These are phyloP conservation scores for Polypterus senegalus DNA, from an alignment of 2,113 vertebrate genomes.

Conservation along the genomic window DNA sequence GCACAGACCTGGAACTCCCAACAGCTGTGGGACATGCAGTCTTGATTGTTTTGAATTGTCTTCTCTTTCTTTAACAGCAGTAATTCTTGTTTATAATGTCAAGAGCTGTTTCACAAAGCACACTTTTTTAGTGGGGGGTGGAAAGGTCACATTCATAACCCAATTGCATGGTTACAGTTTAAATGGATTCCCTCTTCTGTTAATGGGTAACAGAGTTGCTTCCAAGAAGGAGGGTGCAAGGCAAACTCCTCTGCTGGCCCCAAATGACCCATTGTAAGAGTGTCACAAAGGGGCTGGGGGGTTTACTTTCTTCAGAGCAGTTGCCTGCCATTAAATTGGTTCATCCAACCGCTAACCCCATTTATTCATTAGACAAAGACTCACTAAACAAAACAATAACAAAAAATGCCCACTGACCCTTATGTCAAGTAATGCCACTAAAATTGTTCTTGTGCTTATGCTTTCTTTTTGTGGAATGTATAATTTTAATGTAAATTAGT, in stretches of 20 bases:
- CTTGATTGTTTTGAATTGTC: constrained; percentile 64
- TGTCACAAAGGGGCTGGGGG: constrained; percentile 43
- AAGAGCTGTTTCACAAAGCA: constrained; percentile 46
- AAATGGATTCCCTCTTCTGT: constrained; percentile 19
- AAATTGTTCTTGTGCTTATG: too few species aligned
- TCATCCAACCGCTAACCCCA: constrained; percentile 39
- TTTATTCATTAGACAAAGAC: constrained; percentile 41
- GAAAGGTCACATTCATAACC: not conserved
- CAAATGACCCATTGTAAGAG: constrained; percentile 56
- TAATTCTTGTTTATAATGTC: constrained; percentile 71
- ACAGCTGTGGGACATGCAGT: constrained; percentile 66
- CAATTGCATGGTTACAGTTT: constrained; percentile 10
- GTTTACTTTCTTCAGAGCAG: constrained; percentile 44
- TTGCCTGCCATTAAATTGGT: constrained; percentile 47
- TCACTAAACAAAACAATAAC: too few species aligned
- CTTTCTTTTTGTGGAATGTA: too few species aligned
- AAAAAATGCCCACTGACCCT: too few species aligned
- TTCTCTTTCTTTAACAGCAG: constrained; percentile 54
- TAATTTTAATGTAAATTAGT: too few species aligned
- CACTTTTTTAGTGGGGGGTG: constrained; percentile 23
- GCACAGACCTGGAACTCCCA: constrained; percentile 44
- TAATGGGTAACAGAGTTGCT: constrained; percentile 41
- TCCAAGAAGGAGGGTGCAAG: constrained; percentile 28
- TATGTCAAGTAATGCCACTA: too few species aligned
- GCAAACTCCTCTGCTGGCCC: constrained; percentile 33